Evolutionary conservation across 2,113 vertebrate genomes (phyloP), one percentile per base, ranked within the genome.

Genomic region (Oceanodroma tethys): DNA sequence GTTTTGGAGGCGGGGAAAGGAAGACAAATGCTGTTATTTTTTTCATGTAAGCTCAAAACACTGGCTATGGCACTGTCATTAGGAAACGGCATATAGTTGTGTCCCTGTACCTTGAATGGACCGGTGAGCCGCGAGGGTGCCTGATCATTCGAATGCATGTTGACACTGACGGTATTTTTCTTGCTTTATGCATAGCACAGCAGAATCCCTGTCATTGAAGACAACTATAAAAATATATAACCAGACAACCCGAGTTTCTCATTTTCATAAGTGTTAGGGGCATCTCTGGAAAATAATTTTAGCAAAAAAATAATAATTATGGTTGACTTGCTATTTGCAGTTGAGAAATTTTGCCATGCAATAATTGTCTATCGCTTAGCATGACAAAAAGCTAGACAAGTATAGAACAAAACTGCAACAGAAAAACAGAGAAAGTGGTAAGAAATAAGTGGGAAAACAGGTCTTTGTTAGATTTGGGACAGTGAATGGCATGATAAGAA

Each of bases 201-300:
- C 47, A 78, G 47, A 83, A 58, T 29, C 34, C 12, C 21, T 72
- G 27, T 13, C 66, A 47, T 2, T 83, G n/a, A 73, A 80, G 68
- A 30, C 32, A 87, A 7, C 78, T 36, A 7, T 48, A n/a, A 48
- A 90, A 88, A 65, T 25, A 23, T 3, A 30, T 7, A 81, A 60
- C 11, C 18, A 76, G 20, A 32, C 47, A 93, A 38, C 14, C 13
- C 3, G 8, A 30, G 12, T 23, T 72, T 65, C 47, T 63, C 16
- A 32, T 94, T 91, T 80, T 68, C 32, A 1, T 65, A 27, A 59
- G 70, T 66, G 34, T 1, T 3, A 5, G 40, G 6, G 36, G 29
- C 13, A 40, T 90, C 67, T 96, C 80, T 91, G 90, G 76, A 97
- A 97, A 94, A 94, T 72, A 95, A 92, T 73, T n/a, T 45, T 92